These are phyloP conservation scores for Archilochus colubris DNA, from an alignment of 2,113 vertebrate species.

Conservation along the genomic window DNA sequence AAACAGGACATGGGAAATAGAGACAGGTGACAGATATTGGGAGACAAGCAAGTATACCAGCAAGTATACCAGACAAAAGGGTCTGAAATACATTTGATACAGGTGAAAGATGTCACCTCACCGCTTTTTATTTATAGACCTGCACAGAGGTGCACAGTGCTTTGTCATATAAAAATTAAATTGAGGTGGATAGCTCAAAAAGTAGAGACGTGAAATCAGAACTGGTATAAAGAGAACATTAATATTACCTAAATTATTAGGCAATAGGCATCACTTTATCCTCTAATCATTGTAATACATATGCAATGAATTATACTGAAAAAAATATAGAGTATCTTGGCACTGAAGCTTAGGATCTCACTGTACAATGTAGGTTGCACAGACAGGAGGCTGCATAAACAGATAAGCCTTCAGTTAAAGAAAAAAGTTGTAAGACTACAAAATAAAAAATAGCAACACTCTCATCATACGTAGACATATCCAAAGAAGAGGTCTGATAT, in stretches of 20 bases:
- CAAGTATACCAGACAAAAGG: neutral
- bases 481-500: neutral
- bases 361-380: neutral
- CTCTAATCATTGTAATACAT: neutral
- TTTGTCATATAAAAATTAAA: neutral
- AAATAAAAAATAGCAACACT: neutral
- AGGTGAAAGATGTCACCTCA: neutral
- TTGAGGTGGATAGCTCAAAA: neutral
- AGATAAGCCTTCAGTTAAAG: neutral
- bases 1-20: neutral
- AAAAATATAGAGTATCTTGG: neutral
- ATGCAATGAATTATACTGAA: neutral
- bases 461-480: neutral
- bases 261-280: neutral
- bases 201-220: neutral
- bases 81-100: neutral
- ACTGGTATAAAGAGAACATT: neutral
- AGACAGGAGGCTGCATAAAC: neutral
- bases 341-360: neutral
- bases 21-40: neutral
- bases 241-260: neutral
- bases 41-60: neutral
- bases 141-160: neutral
- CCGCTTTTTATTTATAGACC: constrained; percentile 9
- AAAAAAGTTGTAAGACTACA: neutral